Percentiles rank a stretch among this genome's conserved stretches.
Conservation (phyloP, 2,888 invertebrate species). For the Margaritifera margaritifera region DNA sequence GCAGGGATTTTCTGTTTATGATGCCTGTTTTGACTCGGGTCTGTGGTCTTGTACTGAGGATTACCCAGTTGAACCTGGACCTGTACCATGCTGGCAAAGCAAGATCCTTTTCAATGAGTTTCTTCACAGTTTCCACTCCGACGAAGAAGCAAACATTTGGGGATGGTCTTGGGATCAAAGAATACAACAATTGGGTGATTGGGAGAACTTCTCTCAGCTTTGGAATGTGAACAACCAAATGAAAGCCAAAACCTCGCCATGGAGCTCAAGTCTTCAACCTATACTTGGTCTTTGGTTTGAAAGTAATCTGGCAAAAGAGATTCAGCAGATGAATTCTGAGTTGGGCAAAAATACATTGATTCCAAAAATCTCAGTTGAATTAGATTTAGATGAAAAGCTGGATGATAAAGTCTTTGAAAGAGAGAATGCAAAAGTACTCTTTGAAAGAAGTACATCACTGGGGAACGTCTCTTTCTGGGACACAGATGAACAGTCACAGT, state of each 20-base stretch:
- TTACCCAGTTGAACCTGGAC: no score
- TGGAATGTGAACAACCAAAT: constrained; percentile 56
- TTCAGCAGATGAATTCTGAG: constrained; percentile 1
- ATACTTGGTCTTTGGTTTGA: constrained; percentile 26
- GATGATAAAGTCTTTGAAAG: constrained; percentile 26
- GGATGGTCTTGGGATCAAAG: constrained; percentile 12
- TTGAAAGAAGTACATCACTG: constrained; percentile 43
- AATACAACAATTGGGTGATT: constrained; percentile 22
- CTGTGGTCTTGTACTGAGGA: no score
- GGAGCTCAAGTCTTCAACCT: constrained; percentile 18
- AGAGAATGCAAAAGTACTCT: constrained; percentile 19
- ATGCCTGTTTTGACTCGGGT: no score
- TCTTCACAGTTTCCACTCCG: constrained; percentile 10
- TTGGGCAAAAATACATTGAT: constrained; percentile 40
- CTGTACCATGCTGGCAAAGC: constrained; percentile 29
- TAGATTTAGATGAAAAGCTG: constrained; percentile 25
- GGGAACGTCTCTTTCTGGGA: constrained; percentile 39
- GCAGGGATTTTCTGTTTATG: neutral
- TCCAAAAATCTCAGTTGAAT: constrained; percentile 43
- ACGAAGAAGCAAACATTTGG: constrained; percentile 1
- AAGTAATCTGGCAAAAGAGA: constrained; percentile 8
- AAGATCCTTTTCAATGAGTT: constrained; percentile 33
- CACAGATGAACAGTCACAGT: constrained; percentile 17
- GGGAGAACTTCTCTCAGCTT: constrained; percentile 35
- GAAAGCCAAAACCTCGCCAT: constrained; percentile 25